Percentiles rank a stretch among this genome's conserved stretches.
phyloP scores from a whole-genome alignment of 2,797 vertebrate genomes.

The Monodelphis domestica region DNA sequence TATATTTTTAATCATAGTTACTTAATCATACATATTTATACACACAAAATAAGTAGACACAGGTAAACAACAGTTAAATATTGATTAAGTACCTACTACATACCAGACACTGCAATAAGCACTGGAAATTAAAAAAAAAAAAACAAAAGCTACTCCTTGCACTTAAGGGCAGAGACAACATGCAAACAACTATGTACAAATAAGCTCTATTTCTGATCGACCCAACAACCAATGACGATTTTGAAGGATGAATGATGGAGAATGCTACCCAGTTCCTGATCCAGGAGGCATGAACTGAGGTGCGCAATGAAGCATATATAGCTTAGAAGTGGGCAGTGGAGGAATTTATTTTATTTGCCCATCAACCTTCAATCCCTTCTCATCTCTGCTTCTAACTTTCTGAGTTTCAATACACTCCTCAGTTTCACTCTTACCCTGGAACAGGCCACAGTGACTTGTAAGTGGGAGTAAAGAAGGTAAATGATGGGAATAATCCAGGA shows the following conservation, averaged over 20 bases:
- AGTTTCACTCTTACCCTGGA: not conserved
- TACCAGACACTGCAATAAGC: not conserved
- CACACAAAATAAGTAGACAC: not conserved
- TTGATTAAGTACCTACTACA: not conserved
- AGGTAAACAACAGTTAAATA: not conserved
- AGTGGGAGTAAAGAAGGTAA: not conserved
- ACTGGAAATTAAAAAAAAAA: not conserved
- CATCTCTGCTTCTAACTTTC: not conserved
- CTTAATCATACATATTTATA: not conserved
- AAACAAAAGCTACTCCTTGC: not conserved
- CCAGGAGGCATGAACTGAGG: not conserved
- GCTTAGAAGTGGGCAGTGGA: not conserved
- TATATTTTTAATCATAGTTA: not conserved
- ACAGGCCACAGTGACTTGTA: not conserved
- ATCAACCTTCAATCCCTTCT: not conserved
- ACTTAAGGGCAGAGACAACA: not conserved
- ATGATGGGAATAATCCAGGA: not conserved
- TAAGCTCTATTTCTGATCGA: not conserved
- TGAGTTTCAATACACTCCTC: not conserved
- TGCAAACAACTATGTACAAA: not conserved
- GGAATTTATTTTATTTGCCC: not conserved
- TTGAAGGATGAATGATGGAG: not conserved
- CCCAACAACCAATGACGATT: not conserved
- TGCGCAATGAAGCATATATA: not conserved
- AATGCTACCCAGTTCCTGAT: not conserved